Evolutionary conservation across 2,797 vertebrate species (phyloP), one percentile per base, ranked within the genome.

Genomic region (Meda fulgida): DNA sequence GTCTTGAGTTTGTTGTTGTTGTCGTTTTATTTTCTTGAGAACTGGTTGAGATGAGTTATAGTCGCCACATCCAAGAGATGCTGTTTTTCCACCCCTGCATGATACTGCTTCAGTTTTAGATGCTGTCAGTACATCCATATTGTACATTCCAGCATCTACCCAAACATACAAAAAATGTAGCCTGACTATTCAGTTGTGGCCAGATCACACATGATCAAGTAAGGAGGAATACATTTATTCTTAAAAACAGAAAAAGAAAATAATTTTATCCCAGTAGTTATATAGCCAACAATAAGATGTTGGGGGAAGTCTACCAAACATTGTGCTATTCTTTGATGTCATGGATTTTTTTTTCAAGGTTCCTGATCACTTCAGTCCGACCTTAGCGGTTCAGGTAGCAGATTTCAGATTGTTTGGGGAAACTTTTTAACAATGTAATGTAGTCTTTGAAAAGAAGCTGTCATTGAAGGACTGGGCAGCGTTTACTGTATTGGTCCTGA

Each of bases 231-330:
- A 67, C 43, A 9, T 19, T 9, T 26, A 34, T 11, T 53, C 46
- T 34, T 11, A 48, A 18, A 8, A 31, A 73, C 26, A 51, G 71
- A 21, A 75, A 53, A 34, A 53, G 0, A 18, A 75, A 53, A 53
- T 13, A 2, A 19, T 75, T 75, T 23, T 23, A 14, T 23, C 29
- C 48, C 48, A 75, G 29, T 65, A 65, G 16, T 21, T 66, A 9
- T 79, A 34, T 23, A 66, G 60, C 40, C 13, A 79, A 46, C 16
- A 23, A 31, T 46, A 65, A 5, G 63, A 60, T 78, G 23, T 34
- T 53, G 46, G 29, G 29, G 48, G 48, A 75, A 75, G 19, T 75
- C 29, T 75, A 46, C 72, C 46, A 75, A 75, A 75, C 70, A 72
- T 43, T 72, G 70, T 34, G 43, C 71, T 51, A 46, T 53, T 53